Evolutionary conservation across 2,888 invertebrate genomes (phyloP).

Genomic region (Brenthis hecate): DNA sequence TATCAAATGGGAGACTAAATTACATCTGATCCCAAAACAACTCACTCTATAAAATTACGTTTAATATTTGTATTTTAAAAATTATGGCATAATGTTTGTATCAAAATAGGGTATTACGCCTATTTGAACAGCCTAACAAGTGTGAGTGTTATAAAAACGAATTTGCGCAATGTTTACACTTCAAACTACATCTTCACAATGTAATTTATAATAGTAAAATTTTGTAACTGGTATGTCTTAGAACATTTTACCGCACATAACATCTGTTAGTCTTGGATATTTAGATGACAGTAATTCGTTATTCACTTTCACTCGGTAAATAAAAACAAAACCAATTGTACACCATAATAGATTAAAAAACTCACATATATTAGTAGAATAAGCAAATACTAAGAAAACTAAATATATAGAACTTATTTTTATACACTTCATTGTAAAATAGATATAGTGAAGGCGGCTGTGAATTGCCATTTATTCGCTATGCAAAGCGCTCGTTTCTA

Average conservation of each 20-base stretch:
- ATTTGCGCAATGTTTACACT: neutral
- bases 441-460: conserved; percentile 24
- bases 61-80: neutral
- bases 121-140: neutral
- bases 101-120: neutral
- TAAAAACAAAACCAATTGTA: no score
- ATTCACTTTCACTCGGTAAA: neutral
- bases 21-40: conserved; percentile 2
- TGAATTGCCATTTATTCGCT: conserved; percentile 29
- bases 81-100: neutral
- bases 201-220: neutral
- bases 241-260: no score
- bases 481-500: conserved; percentile 48
- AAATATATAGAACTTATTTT: neutral
- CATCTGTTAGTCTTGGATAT: neutral
- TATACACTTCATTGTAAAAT: conserved; percentile 10
- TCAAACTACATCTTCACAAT: neutral
- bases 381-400: neutral
- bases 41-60: neutral
- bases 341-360: no score
- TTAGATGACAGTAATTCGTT: neutral
- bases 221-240: no score
- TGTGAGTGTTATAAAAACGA: neutral
- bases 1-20: conserved; percentile 18
- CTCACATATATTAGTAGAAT: neutral